Base-by-base conservation (phyloP, 2,113 vertebrate genomes). In the Anhinga anhinga region DNA sequence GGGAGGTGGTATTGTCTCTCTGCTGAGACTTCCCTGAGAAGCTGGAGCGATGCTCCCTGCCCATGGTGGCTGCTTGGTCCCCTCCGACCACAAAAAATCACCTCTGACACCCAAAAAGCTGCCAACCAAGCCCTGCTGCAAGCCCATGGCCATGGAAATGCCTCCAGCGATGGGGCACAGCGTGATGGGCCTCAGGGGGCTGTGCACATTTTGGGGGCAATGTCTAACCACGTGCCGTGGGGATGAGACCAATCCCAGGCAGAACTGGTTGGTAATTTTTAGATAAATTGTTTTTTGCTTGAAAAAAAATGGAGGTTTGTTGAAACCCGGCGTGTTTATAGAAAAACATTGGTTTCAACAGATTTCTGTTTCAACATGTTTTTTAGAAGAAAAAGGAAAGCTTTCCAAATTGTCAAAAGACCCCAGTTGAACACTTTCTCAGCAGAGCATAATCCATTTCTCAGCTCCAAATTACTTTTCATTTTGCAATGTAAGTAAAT, bases 191-290 rank as follows among this genome's bases (percentile, higher is more conserved):
- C 25, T 40, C 1, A 0, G 56, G 44, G 40, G 22, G 30, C 25
- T 9, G 9, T 5, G 52, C 29, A n/a, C 0, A 0, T 16, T 82
- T 20, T 12, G n/a, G 27, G 53, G 62, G 10, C 47, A 8, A 36
- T 14, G 19, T 26, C 40, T 13, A 27, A 34, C 30, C n/a, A 1
- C 0, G 6, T 42, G 50, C 61, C 3, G 1, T 11, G 17, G 50
- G 27, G 42, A 27, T 1, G 29, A 82, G 56, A 16, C 5, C 9
- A 2, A 40, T 49, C 18, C 13, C 50, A 30, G 84, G 53, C 27
- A 53, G 61, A 83, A 17, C 2, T 1, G 1, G 26, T 32, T 12
- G 45, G 74, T 21, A 36, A 79, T 27, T 83, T 80, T 56, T 21
- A 65, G 30, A 11, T 29, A 53, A 80, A 36, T 44, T 10, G 47